Conservation (phyloP, 1,140 invertebrate species). For the Temnothorax longispinosus region DNA sequence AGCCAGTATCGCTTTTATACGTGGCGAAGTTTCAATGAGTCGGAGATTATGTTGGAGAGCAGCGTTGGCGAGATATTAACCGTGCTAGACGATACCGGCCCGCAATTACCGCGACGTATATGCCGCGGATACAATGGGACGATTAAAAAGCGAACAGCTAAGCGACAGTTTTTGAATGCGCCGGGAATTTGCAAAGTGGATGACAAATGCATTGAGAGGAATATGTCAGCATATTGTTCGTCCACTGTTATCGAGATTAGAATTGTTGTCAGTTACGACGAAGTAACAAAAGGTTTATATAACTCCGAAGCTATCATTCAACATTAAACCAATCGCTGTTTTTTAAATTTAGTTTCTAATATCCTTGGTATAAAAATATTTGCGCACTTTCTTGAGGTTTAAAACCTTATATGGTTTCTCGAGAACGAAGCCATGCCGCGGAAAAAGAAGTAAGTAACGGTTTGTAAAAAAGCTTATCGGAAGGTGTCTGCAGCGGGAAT, state of each 20-base stretch:
- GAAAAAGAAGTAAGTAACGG: not conserved
- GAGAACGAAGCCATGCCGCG: not conserved
- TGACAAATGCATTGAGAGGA: not conserved
- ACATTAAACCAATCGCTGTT: not conserved
- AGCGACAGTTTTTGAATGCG: constrained; percentile 48
- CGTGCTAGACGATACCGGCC: constrained; percentile 23
- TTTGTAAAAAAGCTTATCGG: not conserved
- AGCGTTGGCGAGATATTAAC: constrained; percentile 71
- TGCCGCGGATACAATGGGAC: constrained; percentile 44
- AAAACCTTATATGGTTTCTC: not conserved
- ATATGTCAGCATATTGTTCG: not conserved
- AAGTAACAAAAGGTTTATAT: not conserved
- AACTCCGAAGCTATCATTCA: not conserved
- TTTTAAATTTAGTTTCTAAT: not conserved
- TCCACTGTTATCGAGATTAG: not conserved
- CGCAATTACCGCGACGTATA: constrained; percentile 51
- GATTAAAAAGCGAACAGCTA: constrained; percentile 57
- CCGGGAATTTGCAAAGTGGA: not conserved
- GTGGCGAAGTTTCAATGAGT: constrained; percentile 81
- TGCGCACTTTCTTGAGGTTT: not conserved
- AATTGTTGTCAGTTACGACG: not conserved
- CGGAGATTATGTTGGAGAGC: constrained; percentile 76
- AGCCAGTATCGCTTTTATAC: constrained; percentile 76
- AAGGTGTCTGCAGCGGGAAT: not conserved
- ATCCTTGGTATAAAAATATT: not conserved